A percentile compares a stretch with the other conserved stretches of the same genome.
These are phyloP conservation scores for Hylyphantes graminicola DNA, from an alignment of 1,140 invertebrate genomes.

Conservation along the genomic window DNA sequence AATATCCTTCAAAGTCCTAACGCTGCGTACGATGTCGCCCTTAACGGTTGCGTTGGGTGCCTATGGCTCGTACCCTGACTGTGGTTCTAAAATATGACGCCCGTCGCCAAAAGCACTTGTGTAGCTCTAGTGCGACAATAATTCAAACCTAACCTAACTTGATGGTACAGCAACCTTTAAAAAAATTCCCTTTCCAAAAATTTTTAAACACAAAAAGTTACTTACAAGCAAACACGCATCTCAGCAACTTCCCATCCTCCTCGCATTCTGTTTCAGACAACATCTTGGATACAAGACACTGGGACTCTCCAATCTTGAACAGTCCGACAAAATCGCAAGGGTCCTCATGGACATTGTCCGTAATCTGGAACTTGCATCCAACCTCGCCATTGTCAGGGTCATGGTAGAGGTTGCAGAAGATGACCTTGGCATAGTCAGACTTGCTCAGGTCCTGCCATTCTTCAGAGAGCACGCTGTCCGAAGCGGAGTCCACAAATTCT, in stretches of 20 bases:
- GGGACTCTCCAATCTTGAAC: constrained; percentile 12
- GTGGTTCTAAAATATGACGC: no score
- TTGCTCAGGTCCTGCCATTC: constrained; percentile 27
- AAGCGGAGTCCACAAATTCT: neutral
- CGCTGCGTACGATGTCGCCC: no score
- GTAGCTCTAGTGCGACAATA: no score
- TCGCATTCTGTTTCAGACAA: constrained; percentile 28
- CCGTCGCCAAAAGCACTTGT: no score
- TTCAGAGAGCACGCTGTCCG: neutral
- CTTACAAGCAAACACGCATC: constrained; percentile 40
- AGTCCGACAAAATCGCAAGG: constrained; percentile 48
- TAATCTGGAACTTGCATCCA: constrained; percentile 38
- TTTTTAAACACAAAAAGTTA: neutral
- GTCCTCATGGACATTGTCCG: constrained; percentile 40
- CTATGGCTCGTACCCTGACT: no score
- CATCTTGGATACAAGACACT: constrained; percentile 21
- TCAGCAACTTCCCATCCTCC: constrained; percentile 27
- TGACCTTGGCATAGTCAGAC: constrained; percentile 54
- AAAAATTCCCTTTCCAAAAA: no score
- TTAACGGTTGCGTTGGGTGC: no score
- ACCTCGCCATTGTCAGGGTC: neutral
- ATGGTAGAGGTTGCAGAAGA: constrained; percentile 30
- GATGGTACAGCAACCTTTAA: neutral
- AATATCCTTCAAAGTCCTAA: no score
- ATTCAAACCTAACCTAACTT: no score